Percentiles rank a stretch among this genome's conserved stretches.
phyloP scores from a whole-genome alignment of 2,888 invertebrate genomes.

The Slavum lentiscoides region DNA sequence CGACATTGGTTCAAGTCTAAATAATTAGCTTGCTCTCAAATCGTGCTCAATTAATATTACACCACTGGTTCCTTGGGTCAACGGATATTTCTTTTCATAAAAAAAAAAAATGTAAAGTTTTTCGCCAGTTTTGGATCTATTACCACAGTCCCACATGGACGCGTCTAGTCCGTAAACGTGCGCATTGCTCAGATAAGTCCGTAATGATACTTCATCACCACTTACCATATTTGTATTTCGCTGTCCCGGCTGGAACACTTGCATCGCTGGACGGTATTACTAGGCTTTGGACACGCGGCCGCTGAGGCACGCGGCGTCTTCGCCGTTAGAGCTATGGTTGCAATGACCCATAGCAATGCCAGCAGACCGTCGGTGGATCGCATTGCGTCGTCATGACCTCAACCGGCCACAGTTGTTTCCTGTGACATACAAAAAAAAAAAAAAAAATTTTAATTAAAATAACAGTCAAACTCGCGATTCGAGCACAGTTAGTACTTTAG shows the following conservation, averaged over 20 bases:
- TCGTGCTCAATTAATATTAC: no score
- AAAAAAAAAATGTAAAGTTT: no score
- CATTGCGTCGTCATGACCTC: slow-evolving; percentile 52
- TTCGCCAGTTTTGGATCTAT: no score
- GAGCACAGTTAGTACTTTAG: no score
- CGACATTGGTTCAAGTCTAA: no score
- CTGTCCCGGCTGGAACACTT: slow-evolving; percentile 76
- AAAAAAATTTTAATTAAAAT: not conserved
- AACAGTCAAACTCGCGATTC: no score
- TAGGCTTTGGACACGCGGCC: slow-evolving; percentile 72
- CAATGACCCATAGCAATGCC: slow-evolving; percentile 44
- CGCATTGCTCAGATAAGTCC: no score
- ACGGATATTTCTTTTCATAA: no score
- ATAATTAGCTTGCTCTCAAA: no score
- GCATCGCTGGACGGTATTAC: slow-evolving; percentile 79
- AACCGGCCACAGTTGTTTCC: slow-evolving; percentile 42
- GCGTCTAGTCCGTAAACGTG: no score
- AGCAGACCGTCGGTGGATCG: slow-evolving; percentile 50
- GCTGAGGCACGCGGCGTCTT: slow-evolving; percentile 41
- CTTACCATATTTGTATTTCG: slow-evolving; percentile 84
- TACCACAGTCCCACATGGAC: no score
- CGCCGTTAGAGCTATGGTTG: slow-evolving; percentile 22
- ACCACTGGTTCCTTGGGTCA: no score
- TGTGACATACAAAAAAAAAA: not conserved
- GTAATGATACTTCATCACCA: not conserved